These are phyloP conservation scores for Sinocyclocheilus maitianheensis DNA, from an alignment of 2,113 vertebrate genomes.

Conservation along the genomic window DNA sequence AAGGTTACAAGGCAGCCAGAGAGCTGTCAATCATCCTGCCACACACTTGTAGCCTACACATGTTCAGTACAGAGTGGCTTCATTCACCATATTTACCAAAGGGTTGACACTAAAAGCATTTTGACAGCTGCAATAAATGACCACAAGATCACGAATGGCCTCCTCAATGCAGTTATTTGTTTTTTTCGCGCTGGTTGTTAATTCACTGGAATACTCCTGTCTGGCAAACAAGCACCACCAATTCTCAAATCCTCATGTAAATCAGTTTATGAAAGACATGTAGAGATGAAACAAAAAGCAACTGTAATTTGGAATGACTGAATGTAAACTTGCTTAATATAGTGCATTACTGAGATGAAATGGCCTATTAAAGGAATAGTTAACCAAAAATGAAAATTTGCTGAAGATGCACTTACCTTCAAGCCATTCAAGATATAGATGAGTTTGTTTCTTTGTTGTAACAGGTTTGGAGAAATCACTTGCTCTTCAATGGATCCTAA, in stretches of 20 bases:
- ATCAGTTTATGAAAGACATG: neutral
- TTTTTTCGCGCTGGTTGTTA: neutral
- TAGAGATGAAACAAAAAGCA: neutral
- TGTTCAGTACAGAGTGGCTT: constrained; percentile 5
- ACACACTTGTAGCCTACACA: constrained; percentile 1
- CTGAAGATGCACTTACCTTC: neutral
- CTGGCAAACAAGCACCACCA: neutral
- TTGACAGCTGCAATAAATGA: constrained; percentile 38
- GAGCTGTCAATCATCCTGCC: constrained; percentile 37
- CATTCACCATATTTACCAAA: constrained; percentile 42
- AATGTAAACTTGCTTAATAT: neutral
- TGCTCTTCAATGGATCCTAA: too few relatives aligned
- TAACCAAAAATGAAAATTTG: too few relatives aligned
- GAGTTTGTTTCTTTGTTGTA: too few relatives aligned
- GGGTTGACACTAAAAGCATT: constrained; percentile 55
- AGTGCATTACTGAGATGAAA: neutral
- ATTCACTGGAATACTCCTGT: neutral
- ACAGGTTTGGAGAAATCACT: too few relatives aligned
- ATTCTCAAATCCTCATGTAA: neutral
- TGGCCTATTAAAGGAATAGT: neutral
- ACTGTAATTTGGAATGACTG: neutral
- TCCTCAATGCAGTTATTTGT: constrained; percentile 10
- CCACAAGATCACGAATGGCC: constrained; percentile 31
- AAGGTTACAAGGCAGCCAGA: constrained; percentile 14
- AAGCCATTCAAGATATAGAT: too few relatives aligned